Evolutionary conservation across 2,113 vertebrate genomes (phyloP).

Genomic region (Anolis carolinensis): DNA sequence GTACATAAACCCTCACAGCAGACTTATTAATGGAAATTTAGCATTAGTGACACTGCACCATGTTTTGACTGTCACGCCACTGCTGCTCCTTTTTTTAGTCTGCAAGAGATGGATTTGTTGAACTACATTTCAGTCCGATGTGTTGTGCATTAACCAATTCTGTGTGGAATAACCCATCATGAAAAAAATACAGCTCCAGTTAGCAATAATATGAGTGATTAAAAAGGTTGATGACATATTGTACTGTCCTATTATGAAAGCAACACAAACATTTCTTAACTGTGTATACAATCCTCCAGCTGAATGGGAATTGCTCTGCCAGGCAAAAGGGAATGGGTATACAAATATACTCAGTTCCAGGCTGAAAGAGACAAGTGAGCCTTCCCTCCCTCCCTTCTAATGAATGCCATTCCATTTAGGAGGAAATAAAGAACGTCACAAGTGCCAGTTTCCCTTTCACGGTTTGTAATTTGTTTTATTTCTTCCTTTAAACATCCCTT

Average conservation of each 20-base stretch:
- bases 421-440: slow-evolving; percentile 38
- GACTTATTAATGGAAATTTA: background rate
- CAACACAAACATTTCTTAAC: background rate
- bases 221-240: background rate
- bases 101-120: background rate
- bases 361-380: background rate
- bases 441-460: slow-evolving; percentile 51
- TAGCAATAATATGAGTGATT: background rate
- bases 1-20: background rate
- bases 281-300: background rate
- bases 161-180: background rate
- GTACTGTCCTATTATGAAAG: background rate
- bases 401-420: background rate
- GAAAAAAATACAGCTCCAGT: background rate
- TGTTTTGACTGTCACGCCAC: background rate
- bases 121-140: background rate
- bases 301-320: background rate
- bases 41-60: background rate
- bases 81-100: background rate
- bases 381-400: background rate
- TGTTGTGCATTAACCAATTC: background rate
- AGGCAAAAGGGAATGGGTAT: background rate
- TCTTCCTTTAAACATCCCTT: slow-evolving; percentile 84
- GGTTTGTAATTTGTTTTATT: slow-evolving; percentile 72
- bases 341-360: background rate